These are phyloP conservation scores for Acromyrmex charruanus DNA, from an alignment of 1,140 invertebrate species.

Conservation along the genomic window DNA sequence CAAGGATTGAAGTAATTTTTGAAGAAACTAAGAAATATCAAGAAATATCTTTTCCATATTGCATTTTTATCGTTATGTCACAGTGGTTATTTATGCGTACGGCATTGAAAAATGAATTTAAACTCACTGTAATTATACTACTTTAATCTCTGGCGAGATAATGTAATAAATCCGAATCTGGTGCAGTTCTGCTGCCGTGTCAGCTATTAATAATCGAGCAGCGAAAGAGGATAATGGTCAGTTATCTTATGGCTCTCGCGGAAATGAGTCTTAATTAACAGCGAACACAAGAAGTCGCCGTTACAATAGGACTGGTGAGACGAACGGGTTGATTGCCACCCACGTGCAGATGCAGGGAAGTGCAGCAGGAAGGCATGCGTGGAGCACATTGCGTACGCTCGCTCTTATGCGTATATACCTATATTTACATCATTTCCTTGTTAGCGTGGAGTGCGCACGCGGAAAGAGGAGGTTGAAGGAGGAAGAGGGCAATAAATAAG, in stretches of 20 bases:
- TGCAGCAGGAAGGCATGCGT: slow-evolving; percentile 42
- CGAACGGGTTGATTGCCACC: slow-evolving; percentile 68
- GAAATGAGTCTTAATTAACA: slow-evolving; percentile 72
- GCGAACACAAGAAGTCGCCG: slow-evolving; percentile 60
- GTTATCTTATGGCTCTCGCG: slow-evolving; percentile 30
- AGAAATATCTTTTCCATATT: not conserved
- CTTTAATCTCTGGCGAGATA: not conserved
- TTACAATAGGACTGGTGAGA: slow-evolving; percentile 65
- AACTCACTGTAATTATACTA: not conserved
- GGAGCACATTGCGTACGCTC: slow-evolving; percentile 37
- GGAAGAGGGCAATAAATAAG: slow-evolving; percentile 59
- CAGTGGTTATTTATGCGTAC: too few relatives aligned
- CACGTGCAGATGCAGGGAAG: slow-evolving; percentile 65
- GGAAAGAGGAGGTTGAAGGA: slow-evolving; percentile 39
- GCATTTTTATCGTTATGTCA: not conserved
- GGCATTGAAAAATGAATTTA: not conserved
- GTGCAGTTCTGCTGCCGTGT: slow-evolving; percentile 14
- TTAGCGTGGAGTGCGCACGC: slow-evolving; percentile 36
- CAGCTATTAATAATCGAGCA: slow-evolving; percentile 64
- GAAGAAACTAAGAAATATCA: not conserved
- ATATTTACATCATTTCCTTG: slow-evolving; percentile 66
- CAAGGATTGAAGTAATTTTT: not conserved
- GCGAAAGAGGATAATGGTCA: slow-evolving; percentile 55
- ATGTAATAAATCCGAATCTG: slow-evolving; percentile 20
- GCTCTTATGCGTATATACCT: slow-evolving; percentile 53